Conservation (phyloP, 2,888 invertebrate species). For the Phortica okadai region DNA sequence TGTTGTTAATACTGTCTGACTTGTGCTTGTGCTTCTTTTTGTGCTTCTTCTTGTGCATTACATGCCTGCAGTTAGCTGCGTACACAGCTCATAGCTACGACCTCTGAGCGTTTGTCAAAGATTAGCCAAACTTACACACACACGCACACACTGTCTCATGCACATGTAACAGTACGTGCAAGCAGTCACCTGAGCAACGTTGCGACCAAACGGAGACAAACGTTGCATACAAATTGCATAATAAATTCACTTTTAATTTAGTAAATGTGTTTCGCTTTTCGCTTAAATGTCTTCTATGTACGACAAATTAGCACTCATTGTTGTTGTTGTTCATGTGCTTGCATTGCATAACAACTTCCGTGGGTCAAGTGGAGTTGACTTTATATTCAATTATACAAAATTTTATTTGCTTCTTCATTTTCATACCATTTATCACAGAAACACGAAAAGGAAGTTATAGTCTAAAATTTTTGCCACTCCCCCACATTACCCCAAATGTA, state of each 20-base stretch:
- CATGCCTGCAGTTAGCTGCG: slow-evolving; percentile 31
- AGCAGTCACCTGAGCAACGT: background rate
- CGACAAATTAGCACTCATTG: too few relatives aligned
- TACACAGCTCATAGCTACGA: slow-evolving; percentile 46
- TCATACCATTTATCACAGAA: too few relatives aligned
- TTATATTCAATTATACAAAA: too few relatives aligned
- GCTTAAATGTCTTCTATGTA: background rate
- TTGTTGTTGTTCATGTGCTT: background rate
- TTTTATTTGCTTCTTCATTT: background rate
- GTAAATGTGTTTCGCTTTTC: slow-evolving; percentile 64
- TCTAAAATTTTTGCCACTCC: too few relatives aligned
- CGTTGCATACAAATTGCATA: slow-evolving; percentile 66
- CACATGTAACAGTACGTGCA: background rate
- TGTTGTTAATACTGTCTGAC: slow-evolving; percentile 10
- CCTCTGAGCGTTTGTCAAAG: slow-evolving; percentile 70
- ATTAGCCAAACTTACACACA: slow-evolving; percentile 66
- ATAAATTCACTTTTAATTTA: slow-evolving; percentile 71
- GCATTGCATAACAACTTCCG: background rate
- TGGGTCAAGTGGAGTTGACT: too few relatives aligned
- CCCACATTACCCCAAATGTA: too few relatives aligned
- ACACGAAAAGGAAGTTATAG: too few relatives aligned
- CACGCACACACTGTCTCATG: slow-evolving; percentile 52
- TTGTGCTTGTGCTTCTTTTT: background rate
- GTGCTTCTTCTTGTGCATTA: slow-evolving; percentile 45
- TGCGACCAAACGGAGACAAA: slow-evolving; percentile 44